Evolutionary conservation across 2,797 vertebrate genomes (phyloP).

Genomic region (Amblyraja radiata): DNA sequence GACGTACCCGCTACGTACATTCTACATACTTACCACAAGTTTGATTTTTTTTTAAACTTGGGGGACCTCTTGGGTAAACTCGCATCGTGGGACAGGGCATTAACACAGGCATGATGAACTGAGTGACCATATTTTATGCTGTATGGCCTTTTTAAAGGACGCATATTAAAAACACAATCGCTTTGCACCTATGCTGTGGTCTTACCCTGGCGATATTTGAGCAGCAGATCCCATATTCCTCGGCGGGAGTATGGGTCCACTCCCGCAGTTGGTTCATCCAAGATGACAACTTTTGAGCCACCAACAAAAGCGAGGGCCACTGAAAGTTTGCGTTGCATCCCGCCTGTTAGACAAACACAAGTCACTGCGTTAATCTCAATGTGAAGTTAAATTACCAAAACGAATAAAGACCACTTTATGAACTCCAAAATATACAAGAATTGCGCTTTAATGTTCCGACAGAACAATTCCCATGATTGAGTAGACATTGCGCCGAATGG

Average conservation of each 20-base stretch:
- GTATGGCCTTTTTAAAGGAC: background rate
- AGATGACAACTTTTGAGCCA: conserved; percentile 92
- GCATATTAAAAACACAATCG: background rate
- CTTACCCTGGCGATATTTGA: conserved; percentile 89
- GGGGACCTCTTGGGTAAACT: no score
- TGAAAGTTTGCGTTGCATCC: conserved; percentile 95
- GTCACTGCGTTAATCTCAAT: background rate
- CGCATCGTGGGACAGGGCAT: no score
- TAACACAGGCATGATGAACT: no score
- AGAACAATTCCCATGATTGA: no score
- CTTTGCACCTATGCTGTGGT: background rate
- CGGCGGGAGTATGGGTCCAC: conserved; percentile 94
- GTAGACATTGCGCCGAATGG: no score
- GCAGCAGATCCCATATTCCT: conserved; percentile 93
- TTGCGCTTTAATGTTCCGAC: no score
- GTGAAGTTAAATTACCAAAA: background rate
- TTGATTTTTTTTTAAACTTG: no score
- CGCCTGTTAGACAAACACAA: conserved; percentile 60
- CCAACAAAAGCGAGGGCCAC: conserved; percentile 95
- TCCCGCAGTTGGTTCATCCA: conserved; percentile 94
- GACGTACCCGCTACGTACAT: no score
- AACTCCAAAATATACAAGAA: background rate
- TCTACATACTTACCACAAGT: no score
- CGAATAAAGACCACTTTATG: background rate
- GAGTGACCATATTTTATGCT: no score